These are phyloP conservation scores for Homarus gammarus DNA, from an alignment of 2,888 invertebrate species.

Conservation along the genomic window DNA sequence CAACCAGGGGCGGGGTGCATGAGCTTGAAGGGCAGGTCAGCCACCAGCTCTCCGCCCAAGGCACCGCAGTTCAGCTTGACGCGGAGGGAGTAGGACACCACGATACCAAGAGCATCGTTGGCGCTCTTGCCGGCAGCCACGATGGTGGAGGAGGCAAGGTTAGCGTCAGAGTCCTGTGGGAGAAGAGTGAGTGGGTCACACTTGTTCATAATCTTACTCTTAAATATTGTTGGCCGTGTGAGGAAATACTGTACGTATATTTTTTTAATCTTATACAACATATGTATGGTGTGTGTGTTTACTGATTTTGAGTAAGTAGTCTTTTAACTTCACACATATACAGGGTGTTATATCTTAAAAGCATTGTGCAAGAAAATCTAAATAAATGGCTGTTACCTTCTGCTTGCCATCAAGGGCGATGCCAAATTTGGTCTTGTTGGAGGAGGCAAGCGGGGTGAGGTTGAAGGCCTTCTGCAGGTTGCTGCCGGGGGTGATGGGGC, in stretches of 20 bases:
- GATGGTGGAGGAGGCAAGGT: constrained; percentile 92
- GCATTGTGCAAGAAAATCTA: no score
- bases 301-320: no score
- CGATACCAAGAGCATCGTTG: constrained; percentile 92
- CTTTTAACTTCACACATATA: no score
- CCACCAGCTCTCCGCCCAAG: constrained; percentile 91
- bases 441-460: constrained; percentile 90
- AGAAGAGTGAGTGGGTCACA: no score
- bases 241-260: no score
- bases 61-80: constrained; percentile 94
- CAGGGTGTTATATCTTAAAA: no score
- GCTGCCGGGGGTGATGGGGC: constrained; percentile 93
- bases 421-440: constrained; percentile 92
- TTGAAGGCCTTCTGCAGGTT: constrained; percentile 92
- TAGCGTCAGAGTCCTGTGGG: constrained; percentile 90
- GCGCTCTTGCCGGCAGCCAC: constrained; percentile 90
- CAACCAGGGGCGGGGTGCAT: constrained; percentile 92
- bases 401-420: constrained; percentile 93
- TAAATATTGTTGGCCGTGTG: no score
- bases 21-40: constrained; percentile 94
- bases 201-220: no score
- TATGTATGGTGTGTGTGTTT: no score
- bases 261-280: no score
- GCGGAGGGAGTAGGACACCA: constrained; percentile 93
- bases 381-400: constrained; percentile 80